These are phyloP conservation scores for Perca flavescens DNA, from an alignment of 2,113 vertebrate genomes.

Conservation along the genomic window DNA sequence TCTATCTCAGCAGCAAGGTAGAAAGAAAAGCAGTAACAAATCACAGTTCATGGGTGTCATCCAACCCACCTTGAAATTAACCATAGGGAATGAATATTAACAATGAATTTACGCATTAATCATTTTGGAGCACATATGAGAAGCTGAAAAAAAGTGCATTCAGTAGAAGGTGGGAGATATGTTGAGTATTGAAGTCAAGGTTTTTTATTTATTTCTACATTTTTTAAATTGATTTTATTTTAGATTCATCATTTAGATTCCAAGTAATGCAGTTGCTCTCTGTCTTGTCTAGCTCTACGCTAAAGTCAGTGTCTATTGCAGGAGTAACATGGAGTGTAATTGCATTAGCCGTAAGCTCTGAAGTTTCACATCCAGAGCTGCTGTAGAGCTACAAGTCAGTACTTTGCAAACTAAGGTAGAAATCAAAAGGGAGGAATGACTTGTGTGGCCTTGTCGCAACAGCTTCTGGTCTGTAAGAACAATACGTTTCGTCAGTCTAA, in stretches of 20 bases:
- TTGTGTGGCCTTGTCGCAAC: background rate
- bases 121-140: background rate
- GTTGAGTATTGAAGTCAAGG: background rate
- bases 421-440: background rate
- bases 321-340: conserved; percentile 25
- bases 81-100: conserved; percentile 38
- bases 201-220: background rate
- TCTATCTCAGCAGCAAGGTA: background rate
- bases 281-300: background rate
- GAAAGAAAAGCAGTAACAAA: conserved; percentile 14
- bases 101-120: conserved; percentile 15
- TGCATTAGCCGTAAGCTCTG: conserved; percentile 15
- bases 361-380: conserved; percentile 15
- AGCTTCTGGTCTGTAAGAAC: background rate
- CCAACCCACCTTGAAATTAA: conserved; percentile 5
- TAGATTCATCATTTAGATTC: conserved; percentile 30
- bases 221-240: background rate
- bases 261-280: conserved; percentile 18
- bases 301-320: conserved; percentile 15
- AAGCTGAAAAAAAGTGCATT: background rate
- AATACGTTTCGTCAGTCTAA: background rate
- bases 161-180: background rate
- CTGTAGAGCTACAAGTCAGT: conserved; percentile 10
- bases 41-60: background rate
- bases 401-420: background rate